Base-by-base conservation (phyloP, 2,888 invertebrate species). In the Trichogramma evanescens region DNA sequence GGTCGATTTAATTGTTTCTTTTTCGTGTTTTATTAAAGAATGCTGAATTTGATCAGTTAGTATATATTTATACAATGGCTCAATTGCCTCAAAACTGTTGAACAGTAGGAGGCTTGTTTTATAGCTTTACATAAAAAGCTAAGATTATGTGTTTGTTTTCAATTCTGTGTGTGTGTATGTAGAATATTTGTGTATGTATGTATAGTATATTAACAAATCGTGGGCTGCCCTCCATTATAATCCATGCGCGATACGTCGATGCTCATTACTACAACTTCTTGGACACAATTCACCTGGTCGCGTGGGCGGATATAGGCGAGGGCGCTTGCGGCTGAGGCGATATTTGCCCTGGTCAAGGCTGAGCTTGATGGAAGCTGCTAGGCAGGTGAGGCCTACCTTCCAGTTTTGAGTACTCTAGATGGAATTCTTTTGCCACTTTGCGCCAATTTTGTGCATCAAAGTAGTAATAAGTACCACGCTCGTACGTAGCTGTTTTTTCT, bases 401-500 rank as follows among this genome's bases (percentile, higher is more conserved):
- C 80, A 99, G 84, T 84, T 97, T 96, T 83, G 94, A 95, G 84
- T 98, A 97, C 83, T 99, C 98, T 81, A 99, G 85, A 82, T 94
- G 91, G 84, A 99, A 96, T 82, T 98, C 98, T 82, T 97, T 98
- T 77, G 95, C 89, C 78, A 96, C 94, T 85, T 97, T 98, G 79
- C 97, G 86, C 98, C 99, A 99, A 82, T 92, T 96, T 81, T 94
- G 92, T 77, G 95, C 95, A 83, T 99, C 99, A 80, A 99, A 99
- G 82, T 96, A 96, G 83, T 95, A 97, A 83, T 99, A 99, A 74
- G 96, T 97, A 82, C 98, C 98, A 76, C 96, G 87, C 83, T 99
- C 98, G 82, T 95, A 98, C 70, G 93, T 92, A 72, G 89, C 87
- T 68, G 95, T 96, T 82, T 97, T 98, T 80, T 98, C 95, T 71